phyloP scores from a whole-genome alignment of 2,113 vertebrate species.

The cattle (Bos taurus) region ARS-UCD2.0 NC_037356.1:13574501-13575000 shows the following conservation, averaged over 20 bases:
- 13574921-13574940: not conserved
- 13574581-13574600: not conserved
- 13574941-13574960: not conserved
- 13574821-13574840: not conserved
- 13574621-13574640: not conserved
- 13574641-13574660: not conserved
- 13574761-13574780: not conserved
- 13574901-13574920: not conserved
- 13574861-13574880: not conserved
- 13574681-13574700: not conserved
- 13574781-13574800: not conserved
- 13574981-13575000: not conserved
- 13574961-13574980: not conserved
- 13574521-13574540: not conserved
- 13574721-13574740: not conserved
- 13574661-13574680: not conserved
- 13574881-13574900: not conserved
- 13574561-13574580: not conserved
- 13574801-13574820: not conserved
- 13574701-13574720: not conserved
- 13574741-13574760: not conserved
- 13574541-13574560: not conserved
- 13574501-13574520: not conserved
- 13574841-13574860: not conserved
- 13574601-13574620: not conserved